Base-by-base conservation (phyloP, 1,140 invertebrate species). In the Linepithema humile region DNA sequence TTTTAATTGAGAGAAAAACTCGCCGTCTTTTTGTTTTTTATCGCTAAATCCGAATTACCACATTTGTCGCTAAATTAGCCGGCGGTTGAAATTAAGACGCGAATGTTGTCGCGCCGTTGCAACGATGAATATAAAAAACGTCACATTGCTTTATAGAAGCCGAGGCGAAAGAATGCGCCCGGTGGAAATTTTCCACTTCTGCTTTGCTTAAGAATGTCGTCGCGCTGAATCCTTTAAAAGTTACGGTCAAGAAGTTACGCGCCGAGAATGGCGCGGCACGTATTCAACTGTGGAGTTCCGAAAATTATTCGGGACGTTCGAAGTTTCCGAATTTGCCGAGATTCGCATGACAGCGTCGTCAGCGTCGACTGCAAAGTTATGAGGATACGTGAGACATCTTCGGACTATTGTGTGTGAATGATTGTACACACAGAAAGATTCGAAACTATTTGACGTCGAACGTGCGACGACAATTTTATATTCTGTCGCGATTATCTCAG, bases 251-350 rank as follows among this genome's bases (percentile, higher is more conserved):
- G 38, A 74, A 83, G 82, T 83, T 83, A 77, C 45, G 35, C 57
- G 72, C 32, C 45, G 69, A 48, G 29, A 74, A 62, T 50, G 53
- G 32, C 57, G 57, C 23, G 62, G 40, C 70, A 83, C 82, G 70
- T 75, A 83, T 83, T 83, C 72, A 55, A 43, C 32, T 32, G 55
- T 48, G 32, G 35, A 74, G 59, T 83, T 74, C n/a, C 55, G 78
- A 64, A 83, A 83, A 83, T 83, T 83, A 83, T 75, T 83, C 72
- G 43, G n/a, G 69, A 50, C 43, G 78, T 45, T 40, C 69, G 23
- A 83, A 83, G 70, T 83, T 84, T 83, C 64, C 77, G 62, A 84
- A 78, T 67, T 83, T 55, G 50, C 75, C 62, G 50, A 84, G 77
- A 50, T 82, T 65, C 53, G 38, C 23, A 32, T 59, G 73, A 74